Evolutionary conservation across 2,797 vertebrate species (phyloP).

Genomic region (Decapterus maruadsi): DNA sequence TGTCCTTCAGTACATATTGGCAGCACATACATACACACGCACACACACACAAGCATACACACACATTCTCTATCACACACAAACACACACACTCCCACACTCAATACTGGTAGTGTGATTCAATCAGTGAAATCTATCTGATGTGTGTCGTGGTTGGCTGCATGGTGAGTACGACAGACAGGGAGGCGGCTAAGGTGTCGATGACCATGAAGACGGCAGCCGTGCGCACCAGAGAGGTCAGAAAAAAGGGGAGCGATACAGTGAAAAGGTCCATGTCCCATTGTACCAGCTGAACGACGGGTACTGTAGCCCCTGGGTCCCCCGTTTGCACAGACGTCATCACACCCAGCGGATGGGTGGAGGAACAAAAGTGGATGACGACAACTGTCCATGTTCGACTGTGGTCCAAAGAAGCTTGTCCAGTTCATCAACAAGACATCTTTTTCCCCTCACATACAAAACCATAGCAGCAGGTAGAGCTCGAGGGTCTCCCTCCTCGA

Average conservation of each 20-base stretch:
- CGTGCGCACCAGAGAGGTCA: constrained; percentile 78
- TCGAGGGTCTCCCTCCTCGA: constrained; percentile 77
- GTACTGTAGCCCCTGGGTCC: constrained; percentile 71
- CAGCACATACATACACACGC: constrained; percentile 60
- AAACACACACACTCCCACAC: constrained; percentile 48
- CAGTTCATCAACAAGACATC: constrained; percentile 76
- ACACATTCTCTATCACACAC: not conserved
- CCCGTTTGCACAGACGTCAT: constrained; percentile 62
- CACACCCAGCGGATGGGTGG: constrained; percentile 69
- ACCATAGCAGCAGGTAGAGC: constrained; percentile 88
- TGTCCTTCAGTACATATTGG: constrained; percentile 83
- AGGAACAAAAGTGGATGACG: constrained; percentile 77
- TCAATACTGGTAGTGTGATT: constrained; percentile 85
- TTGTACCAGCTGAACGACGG: constrained; percentile 77
- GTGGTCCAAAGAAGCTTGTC: constrained; percentile 80
- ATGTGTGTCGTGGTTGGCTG: constrained; percentile 69
- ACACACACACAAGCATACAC: constrained; percentile 27
- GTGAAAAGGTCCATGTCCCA: constrained; percentile 87
- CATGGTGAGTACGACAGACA: constrained; percentile 53
- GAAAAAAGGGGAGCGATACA: constrained; percentile 80
- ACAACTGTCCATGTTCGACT: constrained; percentile 65
- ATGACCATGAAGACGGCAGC: constrained; percentile 72
- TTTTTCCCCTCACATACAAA: constrained; percentile 77
- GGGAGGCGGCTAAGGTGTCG: constrained; percentile 60
- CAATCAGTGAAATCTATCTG: constrained; percentile 72